Percentiles rank a stretch among this genome's conserved stretches.
Conservation (phyloP, 1,140 invertebrate species). For the Delia radicum region DNA sequence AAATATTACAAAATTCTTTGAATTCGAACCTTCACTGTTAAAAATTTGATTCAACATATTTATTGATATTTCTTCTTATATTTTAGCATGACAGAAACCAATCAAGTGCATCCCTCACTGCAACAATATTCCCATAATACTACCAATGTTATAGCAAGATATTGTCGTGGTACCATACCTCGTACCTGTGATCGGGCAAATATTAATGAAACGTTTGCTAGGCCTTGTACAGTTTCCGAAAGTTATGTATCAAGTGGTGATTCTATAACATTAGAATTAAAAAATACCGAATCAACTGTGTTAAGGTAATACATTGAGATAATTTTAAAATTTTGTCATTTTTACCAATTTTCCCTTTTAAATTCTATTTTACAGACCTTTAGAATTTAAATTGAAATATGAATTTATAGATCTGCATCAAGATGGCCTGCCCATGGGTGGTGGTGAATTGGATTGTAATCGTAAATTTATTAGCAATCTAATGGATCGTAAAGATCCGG, state of each 20-base stretch:
- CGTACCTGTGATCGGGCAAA: conserved; percentile 73
- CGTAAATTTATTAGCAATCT: conserved; percentile 64
- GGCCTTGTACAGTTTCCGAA: conserved; percentile 77
- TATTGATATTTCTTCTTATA: background rate
- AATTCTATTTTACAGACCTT: conserved; percentile 61
- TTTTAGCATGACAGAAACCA: conserved; percentile 26
- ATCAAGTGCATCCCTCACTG: conserved; percentile 9
- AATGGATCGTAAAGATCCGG: conserved; percentile 61
- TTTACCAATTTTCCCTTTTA: background rate
- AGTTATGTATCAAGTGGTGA: conserved; percentile 80
- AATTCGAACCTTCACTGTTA: no score
- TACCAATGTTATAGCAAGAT: conserved; percentile 72
- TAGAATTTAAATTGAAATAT: conserved; percentile 82
- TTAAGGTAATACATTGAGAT: conserved; percentile 71
- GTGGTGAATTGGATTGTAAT: conserved; percentile 55
- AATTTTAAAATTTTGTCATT: no score
- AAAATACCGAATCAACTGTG: conserved; percentile 78
- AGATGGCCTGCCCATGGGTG: conserved; percentile 76
- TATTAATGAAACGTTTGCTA: conserved; percentile 54
- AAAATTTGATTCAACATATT: no score
- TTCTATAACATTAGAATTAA: conserved; percentile 76
- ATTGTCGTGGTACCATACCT: conserved; percentile 75
- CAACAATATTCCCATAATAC: conserved; percentile 58
- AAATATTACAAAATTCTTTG: no score
- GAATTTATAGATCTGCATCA: conserved; percentile 86